phyloP scores from a whole-genome alignment of 1,140 invertebrate genomes.

The Bombus consobrinus region DNA sequence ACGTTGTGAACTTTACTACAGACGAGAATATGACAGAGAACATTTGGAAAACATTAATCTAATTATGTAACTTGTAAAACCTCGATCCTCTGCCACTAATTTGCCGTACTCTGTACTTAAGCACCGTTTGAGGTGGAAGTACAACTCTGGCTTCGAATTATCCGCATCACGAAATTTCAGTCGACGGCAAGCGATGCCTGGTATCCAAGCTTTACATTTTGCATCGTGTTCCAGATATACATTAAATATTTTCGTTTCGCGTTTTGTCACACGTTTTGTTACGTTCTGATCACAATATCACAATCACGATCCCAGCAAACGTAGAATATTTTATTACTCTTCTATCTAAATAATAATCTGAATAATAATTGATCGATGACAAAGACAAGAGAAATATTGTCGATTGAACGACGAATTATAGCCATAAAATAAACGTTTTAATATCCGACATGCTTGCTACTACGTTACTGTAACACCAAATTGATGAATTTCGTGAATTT shows the following conservation, averaged over 20 bases:
- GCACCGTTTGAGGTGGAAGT: slow-evolving; percentile 27
- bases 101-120: slow-evolving; percentile 25
- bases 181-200: slow-evolving; percentile 25
- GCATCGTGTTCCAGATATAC: slow-evolving; percentile 13
- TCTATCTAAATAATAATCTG: no score
- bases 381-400: no score
- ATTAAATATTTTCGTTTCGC: slow-evolving; percentile 30
- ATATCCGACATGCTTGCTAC: background rate
- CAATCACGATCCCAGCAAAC: no score
- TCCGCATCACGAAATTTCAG: slow-evolving; percentile 35
- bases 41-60: background rate
- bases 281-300: no score
- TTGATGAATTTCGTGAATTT: no score
- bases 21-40: background rate
- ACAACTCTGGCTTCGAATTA: slow-evolving; percentile 35
- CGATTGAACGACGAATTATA: no score
- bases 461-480: no score
- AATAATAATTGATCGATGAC: no score
- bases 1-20: background rate
- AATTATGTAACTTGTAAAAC: slow-evolving; percentile 14
- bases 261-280: background rate
- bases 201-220: slow-evolving; percentile 3
- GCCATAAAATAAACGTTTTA: background rate
- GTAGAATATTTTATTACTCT: no score
- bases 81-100: background rate